These are phyloP conservation scores for Orientallactaga sibirica DNA, from an alignment of 2,797 vertebrate genomes.

Conservation along the genomic window DNA sequence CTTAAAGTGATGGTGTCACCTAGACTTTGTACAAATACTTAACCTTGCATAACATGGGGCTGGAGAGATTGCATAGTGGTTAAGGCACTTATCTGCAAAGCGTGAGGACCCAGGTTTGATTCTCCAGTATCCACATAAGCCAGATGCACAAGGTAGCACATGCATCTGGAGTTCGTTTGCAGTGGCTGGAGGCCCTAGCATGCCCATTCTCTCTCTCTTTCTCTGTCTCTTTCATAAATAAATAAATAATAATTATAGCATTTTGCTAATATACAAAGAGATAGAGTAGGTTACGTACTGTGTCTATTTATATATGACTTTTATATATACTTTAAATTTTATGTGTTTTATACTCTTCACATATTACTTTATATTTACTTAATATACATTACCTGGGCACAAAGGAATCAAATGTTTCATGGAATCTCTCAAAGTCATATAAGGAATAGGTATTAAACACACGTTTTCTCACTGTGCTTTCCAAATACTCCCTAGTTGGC, in stretches of 20 bases:
- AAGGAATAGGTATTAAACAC: not conserved
- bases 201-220: too few species aligned
- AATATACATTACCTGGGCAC: not conserved
- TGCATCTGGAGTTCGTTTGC: too few species aligned
- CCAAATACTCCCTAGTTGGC: not conserved
- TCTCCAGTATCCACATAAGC: too few species aligned
- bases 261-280: not conserved
- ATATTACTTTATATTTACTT: not conserved
- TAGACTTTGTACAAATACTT: constrained; percentile 29
- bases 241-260: not conserved
- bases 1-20: not conserved
- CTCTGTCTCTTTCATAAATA: too few species aligned
- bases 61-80: too few species aligned
- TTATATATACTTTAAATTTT: too few species aligned
- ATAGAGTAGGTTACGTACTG: not conserved
- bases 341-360: too few species aligned
- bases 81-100: too few species aligned
- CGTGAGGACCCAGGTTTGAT: too few species aligned
- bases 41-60: not conserved
- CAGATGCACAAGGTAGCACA: too few species aligned
- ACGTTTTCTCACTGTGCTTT: not conserved
- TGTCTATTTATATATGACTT: too few species aligned
- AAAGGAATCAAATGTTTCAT: not conserved
- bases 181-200: too few species aligned
- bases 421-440: not conserved